A percentile compares a stretch with the other conserved stretches of the same genome.
These are phyloP conservation scores for Cyprinus carpio DNA, from an alignment of 2,113 vertebrate genomes.

Conservation along the genomic window DNA sequence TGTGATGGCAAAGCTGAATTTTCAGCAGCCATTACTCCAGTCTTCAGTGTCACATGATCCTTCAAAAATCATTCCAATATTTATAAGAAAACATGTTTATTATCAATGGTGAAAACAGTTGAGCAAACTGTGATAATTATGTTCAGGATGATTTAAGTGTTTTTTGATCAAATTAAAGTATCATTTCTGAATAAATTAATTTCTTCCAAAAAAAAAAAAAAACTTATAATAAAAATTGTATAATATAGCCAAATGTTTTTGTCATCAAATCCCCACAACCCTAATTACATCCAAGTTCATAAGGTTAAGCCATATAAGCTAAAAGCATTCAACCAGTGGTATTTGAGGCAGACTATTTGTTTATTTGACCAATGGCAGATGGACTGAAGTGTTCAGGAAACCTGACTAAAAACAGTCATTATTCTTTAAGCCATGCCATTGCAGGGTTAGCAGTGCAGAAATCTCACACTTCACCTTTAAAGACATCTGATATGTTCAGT, in stretches of 20 bases:
- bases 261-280: neutral
- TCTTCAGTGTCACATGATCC: neutral
- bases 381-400: neutral
- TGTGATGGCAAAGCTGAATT: no score
- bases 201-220: no score
- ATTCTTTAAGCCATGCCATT: neutral
- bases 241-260: neutral
- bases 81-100: no score
- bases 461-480: neutral
- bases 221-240: no score
- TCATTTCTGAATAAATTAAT: neutral
- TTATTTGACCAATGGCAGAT: neutral
- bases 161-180: no score
- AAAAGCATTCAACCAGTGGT: neutral
- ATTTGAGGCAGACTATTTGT: neutral
- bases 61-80: neutral
- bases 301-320: neutral
- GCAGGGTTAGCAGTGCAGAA: neutral
- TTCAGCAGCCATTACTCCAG: no score
- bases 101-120: no score
- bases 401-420: neutral
- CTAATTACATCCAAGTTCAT: neutral
- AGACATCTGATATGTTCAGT: constrained; percentile 17
- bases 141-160: neutral
- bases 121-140: neutral